Conservation (phyloP, 1,140 invertebrate species). For the Heliconius hermathena region DNA sequence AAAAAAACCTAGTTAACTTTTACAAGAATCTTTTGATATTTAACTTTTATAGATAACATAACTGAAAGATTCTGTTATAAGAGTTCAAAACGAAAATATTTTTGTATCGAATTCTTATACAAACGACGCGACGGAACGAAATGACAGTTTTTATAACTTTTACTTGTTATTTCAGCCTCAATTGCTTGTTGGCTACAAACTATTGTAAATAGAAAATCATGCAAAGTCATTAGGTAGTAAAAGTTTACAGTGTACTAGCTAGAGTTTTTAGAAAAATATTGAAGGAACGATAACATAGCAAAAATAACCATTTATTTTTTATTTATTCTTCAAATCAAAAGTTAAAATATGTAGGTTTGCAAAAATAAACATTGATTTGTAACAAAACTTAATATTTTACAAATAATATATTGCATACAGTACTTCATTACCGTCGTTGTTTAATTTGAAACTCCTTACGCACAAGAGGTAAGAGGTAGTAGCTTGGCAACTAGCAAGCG, state of each 20-base stretch:
- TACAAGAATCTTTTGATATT: neutral
- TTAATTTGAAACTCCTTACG: no score
- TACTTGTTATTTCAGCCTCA: neutral
- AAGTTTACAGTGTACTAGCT: neutral
- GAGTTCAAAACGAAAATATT: neutral
- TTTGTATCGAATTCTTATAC: neutral
- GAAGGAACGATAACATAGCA: neutral
- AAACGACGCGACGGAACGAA: neutral
- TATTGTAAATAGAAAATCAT: slow-evolving; percentile 4
- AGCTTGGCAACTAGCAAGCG: no score
- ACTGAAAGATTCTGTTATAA: neutral
- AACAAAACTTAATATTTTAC: no score
- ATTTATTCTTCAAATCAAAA: no score
- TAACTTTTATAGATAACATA: neutral
- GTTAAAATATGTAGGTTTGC: no score
- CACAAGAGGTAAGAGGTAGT: no score
- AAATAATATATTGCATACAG: no score
- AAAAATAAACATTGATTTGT: no score
- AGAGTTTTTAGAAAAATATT: neutral
- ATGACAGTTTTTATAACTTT: slow-evolving; percentile 6
- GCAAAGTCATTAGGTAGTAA: neutral
- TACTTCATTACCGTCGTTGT: no score
- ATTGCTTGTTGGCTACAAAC: neutral
- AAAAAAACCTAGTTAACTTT: neutral
- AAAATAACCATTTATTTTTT: no score